These are phyloP conservation scores for Crepidodera aurea DNA, from an alignment of 2,888 invertebrate species.

Conservation along the genomic window DNA sequence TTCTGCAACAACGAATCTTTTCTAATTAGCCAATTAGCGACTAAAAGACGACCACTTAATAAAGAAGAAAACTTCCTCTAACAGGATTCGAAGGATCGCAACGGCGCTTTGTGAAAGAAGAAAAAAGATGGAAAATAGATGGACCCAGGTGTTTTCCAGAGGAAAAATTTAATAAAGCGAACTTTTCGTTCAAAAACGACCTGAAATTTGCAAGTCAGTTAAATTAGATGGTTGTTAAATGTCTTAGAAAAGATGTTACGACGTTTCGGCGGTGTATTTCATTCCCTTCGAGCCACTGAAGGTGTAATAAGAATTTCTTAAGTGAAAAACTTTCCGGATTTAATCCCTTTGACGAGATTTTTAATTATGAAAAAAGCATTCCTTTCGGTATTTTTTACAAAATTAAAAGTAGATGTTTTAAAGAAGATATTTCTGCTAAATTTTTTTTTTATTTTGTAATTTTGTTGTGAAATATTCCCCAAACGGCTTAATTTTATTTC, in stretches of 20 bases:
- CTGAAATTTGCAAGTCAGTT: constrained; percentile 49
- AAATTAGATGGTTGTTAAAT: constrained; percentile 53
- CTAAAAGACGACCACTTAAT: constrained; percentile 18
- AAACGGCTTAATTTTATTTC: no score
- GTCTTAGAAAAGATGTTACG: constrained; percentile 44
- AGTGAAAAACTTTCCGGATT: constrained; percentile 31
- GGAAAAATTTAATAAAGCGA: constrained; percentile 53
- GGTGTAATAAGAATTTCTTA: constrained; percentile 23
- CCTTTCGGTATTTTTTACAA: neutral
- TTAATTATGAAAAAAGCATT: constrained; percentile 21
- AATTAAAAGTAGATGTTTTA: no score
- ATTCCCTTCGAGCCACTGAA: constrained; percentile 10
- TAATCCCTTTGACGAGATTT: constrained; percentile 22
- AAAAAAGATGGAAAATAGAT: constrained; percentile 21
- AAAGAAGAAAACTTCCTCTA: constrained; percentile 13
- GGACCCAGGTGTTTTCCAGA: constrained; percentile 48
- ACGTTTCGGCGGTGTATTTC: constrained; percentile 36
- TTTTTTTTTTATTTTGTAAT: no score
- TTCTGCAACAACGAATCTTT: neutral
- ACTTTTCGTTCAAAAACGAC: constrained; percentile 44
- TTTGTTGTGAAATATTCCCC: no score
- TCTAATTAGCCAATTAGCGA: constrained; percentile 28
- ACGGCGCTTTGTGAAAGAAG: constrained; percentile 8
- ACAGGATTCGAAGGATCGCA: neutral
- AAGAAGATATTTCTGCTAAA: no score